Conservation (phyloP, 2,888 invertebrate species). For the Athalia cordata region DNA sequence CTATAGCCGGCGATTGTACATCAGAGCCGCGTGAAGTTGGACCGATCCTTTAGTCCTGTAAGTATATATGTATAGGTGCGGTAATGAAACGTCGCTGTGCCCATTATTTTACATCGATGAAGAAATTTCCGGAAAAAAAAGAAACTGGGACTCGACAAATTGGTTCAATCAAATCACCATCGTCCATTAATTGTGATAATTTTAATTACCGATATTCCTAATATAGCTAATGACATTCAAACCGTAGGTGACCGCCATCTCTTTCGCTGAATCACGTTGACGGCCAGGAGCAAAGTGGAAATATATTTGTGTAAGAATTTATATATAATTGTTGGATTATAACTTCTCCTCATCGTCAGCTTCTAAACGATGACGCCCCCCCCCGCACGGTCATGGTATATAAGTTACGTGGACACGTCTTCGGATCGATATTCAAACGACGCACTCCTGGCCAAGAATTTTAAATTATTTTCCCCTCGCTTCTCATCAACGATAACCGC, state of each 20-base stretch:
- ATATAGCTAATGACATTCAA: too few species aligned
- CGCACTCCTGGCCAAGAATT: conserved; percentile 26
- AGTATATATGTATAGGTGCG: too few species aligned
- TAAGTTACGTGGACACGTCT: conserved; percentile 27
- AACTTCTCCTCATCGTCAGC: not conserved
- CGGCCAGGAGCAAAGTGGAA: not conserved
- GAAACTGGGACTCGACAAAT: too few species aligned
- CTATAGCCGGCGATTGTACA: not conserved
- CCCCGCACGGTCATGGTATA: not conserved
- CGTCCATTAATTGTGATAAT: too few species aligned
- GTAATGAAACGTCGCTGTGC: not conserved
- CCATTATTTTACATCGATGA: too few species aligned
- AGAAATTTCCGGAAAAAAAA: too few species aligned
- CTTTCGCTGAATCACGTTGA: too few species aligned
- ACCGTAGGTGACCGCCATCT: too few species aligned
- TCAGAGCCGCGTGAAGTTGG: not conserved
- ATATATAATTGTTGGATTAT: too few species aligned
- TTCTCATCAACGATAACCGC: not conserved
- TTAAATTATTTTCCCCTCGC: conserved; percentile 27
- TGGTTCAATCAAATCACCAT: too few species aligned
- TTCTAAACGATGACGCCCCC: too few species aligned
- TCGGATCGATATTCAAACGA: conserved; percentile 35
- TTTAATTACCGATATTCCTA: too few species aligned
- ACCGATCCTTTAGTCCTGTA: not conserved
- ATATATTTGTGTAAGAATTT: not conserved